Evolutionary conservation across 2,113 vertebrate genomes (phyloP).

Genomic region (Gracilinanus agilis): DNA sequence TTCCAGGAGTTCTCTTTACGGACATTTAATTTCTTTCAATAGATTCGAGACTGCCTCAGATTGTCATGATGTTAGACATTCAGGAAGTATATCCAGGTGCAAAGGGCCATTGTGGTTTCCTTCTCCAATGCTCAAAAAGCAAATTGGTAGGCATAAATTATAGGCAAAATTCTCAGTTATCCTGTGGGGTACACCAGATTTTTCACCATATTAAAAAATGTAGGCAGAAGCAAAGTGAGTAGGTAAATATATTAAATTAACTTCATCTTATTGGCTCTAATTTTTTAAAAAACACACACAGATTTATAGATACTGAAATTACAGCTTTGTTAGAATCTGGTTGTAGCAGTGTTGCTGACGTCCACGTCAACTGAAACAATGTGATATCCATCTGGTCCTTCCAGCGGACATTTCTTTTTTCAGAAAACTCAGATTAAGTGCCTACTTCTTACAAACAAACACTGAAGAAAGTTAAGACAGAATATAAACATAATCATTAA

Average conservation of each 20-base stretch:
- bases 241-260: background rate
- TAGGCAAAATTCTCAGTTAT: background rate
- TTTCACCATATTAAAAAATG: background rate
- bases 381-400: background rate
- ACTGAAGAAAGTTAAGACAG: background rate
- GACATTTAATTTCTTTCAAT: conserved; percentile 33
- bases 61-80: background rate
- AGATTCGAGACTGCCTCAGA: background rate
- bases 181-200: background rate
- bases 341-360: background rate
- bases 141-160: background rate
- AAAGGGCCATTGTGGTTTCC: background rate
- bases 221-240: background rate
- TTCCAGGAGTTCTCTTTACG: background rate
- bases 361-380: background rate
- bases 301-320: background rate
- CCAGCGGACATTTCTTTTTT: background rate
- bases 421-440: background rate
- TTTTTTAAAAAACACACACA: background rate
- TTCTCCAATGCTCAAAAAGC: background rate
- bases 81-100: background rate
- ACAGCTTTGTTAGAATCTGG: background rate
- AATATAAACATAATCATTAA: background rate
- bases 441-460: background rate
- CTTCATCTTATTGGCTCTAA: background rate